Base-by-base conservation (phyloP, 2,797 vertebrate species). In the Pogonophryne albipinna region DNA sequence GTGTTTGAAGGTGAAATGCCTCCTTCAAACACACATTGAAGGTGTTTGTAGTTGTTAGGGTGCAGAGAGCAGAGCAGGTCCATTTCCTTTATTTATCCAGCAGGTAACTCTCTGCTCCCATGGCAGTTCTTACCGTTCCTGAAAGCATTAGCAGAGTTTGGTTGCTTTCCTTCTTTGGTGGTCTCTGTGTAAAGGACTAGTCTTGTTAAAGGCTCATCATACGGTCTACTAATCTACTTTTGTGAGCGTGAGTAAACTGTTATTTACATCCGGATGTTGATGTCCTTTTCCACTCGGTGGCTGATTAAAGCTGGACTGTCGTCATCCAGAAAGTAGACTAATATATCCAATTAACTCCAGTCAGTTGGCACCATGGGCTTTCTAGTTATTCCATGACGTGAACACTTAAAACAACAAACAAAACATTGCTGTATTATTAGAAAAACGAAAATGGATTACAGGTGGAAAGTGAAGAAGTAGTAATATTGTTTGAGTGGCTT, bases 181-280 rank as follows among this genome's bases (percentile, higher is more conserved):
- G 69, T 51, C 42, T 82, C 59, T 57, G 50, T 77, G 81, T 71
- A 64, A 88, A 75, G 57, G 69, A 74, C 73, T 78, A 75, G 82
- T 83, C 79, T 74, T 83, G 78, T 85, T 87, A 79, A 81, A 66
- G 64, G 84, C 78, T 86, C 83, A 84, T 83, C 63, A 60, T 61
- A 46, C 55, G 41, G 58, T 57, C 55, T 51, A 38, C 66, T 90
- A 89, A 93, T 93, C 90, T 84, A 82, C 80, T 92, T 17, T 10
- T 53, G 45, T 56, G 14, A 47, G 62, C 13, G 15, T 42, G 42
- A 10, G 27, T 64, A 38, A 50, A 47, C 19, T 12, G 17, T 49
- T 71, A 72, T 74, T 82, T 78, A 51, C n/a, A 19, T 66, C 41
- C 31, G 56, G 3, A 15, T 16, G 55, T 16, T 79, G 52, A 19